These are phyloP conservation scores for Pachliopta kotzebuea DNA, from an alignment of 2,888 invertebrate genomes.

Conservation along the genomic window DNA sequence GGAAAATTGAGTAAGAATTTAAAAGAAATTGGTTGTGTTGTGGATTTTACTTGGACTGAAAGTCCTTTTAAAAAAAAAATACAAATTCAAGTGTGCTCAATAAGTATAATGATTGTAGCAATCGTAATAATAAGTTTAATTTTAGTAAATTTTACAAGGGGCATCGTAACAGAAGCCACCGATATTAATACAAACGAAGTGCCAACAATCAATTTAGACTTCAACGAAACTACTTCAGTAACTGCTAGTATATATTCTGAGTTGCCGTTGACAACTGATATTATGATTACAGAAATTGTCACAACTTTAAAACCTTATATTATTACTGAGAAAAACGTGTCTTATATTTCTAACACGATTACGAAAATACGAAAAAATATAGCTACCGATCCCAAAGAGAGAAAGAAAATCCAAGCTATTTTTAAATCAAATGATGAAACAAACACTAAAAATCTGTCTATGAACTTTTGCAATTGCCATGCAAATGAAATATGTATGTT, in stretches of 20 bases:
- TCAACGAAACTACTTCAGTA: constrained; percentile 57
- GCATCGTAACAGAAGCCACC: constrained; percentile 59
- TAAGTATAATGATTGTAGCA: constrained; percentile 76
- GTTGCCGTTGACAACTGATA: constrained; percentile 38
- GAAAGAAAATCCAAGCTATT: constrained; percentile 46
- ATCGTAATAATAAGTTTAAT: constrained; percentile 75
- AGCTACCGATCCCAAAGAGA: constrained; percentile 63
- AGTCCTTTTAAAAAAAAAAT: constrained; percentile 70
- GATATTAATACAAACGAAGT: constrained; percentile 69
- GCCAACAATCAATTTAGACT: constrained; percentile 61
- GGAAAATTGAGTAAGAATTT: constrained; percentile 70
- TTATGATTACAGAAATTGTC: constrained; percentile 40
- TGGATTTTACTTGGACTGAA: constrained; percentile 68
- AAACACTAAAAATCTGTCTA: constrained; percentile 61
- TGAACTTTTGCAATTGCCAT: constrained; percentile 77
- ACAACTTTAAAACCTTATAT: constrained; percentile 43
- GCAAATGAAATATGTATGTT: constrained; percentile 83
- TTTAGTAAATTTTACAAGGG: constrained; percentile 73
- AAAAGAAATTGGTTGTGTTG: constrained; percentile 70
- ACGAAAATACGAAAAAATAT: constrained; percentile 70
- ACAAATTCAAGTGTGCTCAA: constrained; percentile 77
- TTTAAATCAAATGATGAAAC: constrained; percentile 54
- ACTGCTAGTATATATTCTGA: constrained; percentile 51
- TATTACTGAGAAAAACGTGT: constrained; percentile 45
- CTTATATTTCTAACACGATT: constrained; percentile 52